These are phyloP conservation scores for Amiota mariae DNA, from an alignment of 2,888 invertebrate genomes.

Conservation along the genomic window DNA sequence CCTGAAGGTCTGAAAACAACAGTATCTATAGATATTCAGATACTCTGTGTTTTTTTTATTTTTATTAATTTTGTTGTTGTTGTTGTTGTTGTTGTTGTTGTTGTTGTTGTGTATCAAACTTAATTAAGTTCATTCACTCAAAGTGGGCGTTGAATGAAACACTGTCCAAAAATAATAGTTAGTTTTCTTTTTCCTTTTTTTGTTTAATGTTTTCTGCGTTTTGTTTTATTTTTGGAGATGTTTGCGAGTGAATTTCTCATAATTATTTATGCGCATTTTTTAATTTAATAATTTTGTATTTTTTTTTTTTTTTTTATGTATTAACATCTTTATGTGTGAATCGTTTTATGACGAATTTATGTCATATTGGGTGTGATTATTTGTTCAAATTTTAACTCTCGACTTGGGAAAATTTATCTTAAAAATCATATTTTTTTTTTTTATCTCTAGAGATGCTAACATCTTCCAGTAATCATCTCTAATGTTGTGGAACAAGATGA, in stretches of 20 bases:
- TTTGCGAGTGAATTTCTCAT: conserved; percentile 2
- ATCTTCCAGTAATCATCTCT: too few relatives aligned
- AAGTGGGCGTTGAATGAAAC: not conserved
- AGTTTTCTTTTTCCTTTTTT: not conserved
- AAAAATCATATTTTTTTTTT: too few relatives aligned
- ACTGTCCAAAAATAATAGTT: not conserved
- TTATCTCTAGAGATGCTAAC: too few relatives aligned
- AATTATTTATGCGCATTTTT: not conserved
- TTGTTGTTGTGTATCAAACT: not conserved
- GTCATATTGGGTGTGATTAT: too few relatives aligned
- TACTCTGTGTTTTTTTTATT: too few relatives aligned
- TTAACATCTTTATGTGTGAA: not conserved
- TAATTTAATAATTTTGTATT: not conserved
- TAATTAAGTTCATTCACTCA: conserved; percentile 4
- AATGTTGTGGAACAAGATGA: too few relatives aligned
- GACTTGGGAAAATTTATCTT: too few relatives aligned
- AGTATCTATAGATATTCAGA: too few relatives aligned
- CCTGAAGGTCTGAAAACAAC: not conserved
- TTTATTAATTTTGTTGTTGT: too few relatives aligned
- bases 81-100: too few relatives aligned
- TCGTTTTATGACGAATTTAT: not conserved
- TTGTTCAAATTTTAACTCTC: too few relatives aligned
- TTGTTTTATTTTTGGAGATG: not conserved
- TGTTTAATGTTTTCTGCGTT: not conserved
- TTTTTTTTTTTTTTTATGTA: not conserved